Base-by-base conservation (phyloP, 2,888 invertebrate species). In the Caenorhabditis afra region DNA sequence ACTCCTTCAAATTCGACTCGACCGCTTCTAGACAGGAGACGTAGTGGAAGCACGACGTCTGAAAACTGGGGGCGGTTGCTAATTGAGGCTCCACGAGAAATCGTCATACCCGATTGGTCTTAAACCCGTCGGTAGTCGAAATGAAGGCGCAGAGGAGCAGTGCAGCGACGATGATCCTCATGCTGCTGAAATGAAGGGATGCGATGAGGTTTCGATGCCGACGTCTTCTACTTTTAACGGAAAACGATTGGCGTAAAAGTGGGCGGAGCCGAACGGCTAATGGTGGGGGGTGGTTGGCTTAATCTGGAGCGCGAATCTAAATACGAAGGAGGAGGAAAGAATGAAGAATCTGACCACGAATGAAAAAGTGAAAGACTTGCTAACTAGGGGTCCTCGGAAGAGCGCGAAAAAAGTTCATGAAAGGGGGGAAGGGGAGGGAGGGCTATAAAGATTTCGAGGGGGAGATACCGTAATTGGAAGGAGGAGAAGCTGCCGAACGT, bases 21-120 rank as follows among this genome's bases (percentile, higher is more conserved):
- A 74, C 68, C 11, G 68, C 39, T 47, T 82, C 82, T 47, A 79
- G 62, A 53, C 84, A 84, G 11, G 78, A 78, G n/a, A 84, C 64
- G 55, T 84, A 84, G 20, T 82, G 80, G 50, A 84, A 77, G 50
- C 84, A 84, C 7, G 84, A 79, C 3, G 84, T 82, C 84, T 83
- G 41, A 66, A 81, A 62, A 57, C 5, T 22, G 44, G 10, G n/a
- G n/a, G 14, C 14, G n/a, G 39, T 12, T 12, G 44, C 3, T 7
- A 44, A 3, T 11, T 44, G 44, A 11, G 11, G 11, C 3, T 44
- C 2, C 2, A 11, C 3, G 10, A 22, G 49, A 49, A 49, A 49
- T 5, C 5, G 3, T 10, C 70, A 47, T 22, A 77, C 76, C 35
- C 76, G 52, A 49, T 77, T 77, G 14, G 76, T 70, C 50, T 76